These are phyloP conservation scores for Rugalucina vietnamica DNA, from an alignment of 2,888 invertebrate species.

Conservation along the genomic window DNA sequence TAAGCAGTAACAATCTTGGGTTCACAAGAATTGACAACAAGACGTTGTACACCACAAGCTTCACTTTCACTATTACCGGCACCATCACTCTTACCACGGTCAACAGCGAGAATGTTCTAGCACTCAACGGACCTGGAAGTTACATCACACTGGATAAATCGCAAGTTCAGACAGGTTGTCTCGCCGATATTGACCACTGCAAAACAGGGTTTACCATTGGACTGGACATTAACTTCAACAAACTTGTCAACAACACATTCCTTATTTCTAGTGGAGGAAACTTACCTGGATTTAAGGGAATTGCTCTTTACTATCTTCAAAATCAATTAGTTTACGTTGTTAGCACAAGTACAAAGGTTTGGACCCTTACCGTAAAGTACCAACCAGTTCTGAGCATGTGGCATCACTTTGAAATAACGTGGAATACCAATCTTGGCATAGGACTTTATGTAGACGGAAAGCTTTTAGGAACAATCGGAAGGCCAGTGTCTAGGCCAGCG, in stretches of 20 bases:
- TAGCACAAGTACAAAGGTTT: slow-evolving; percentile 58
- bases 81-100: slow-evolving; percentile 36
- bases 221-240: slow-evolving; percentile 60
- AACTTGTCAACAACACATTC: slow-evolving; percentile 57
- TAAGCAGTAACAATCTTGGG: slow-evolving; percentile 29
- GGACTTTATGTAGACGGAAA: slow-evolving; percentile 62
- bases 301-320: slow-evolving; percentile 61
- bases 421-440: slow-evolving; percentile 65
- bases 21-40: slow-evolving; percentile 57
- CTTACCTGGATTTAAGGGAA: slow-evolving; percentile 56
- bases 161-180: slow-evolving; percentile 44
- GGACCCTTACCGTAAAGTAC: slow-evolving; percentile 58
- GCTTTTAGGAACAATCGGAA: slow-evolving; percentile 58
- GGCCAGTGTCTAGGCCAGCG: slow-evolving; percentile 32
- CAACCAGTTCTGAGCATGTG: slow-evolving; percentile 58
- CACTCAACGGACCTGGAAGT: slow-evolving; percentile 54
- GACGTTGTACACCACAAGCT: slow-evolving; percentile 48
- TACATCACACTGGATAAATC: slow-evolving; percentile 49
- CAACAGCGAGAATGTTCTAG: slow-evolving; percentile 33
- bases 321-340: slow-evolving; percentile 63
- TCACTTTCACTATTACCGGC: slow-evolving; percentile 59
- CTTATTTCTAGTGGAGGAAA: slow-evolving; percentile 68
- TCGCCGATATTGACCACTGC: slow-evolving; percentile 58
- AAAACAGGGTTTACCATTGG: slow-evolving; percentile 61
- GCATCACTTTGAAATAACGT: slow-evolving; percentile 71